Conservation (phyloP, 2,113 vertebrate genomes). For the Formicarius rufipectus region DNA sequence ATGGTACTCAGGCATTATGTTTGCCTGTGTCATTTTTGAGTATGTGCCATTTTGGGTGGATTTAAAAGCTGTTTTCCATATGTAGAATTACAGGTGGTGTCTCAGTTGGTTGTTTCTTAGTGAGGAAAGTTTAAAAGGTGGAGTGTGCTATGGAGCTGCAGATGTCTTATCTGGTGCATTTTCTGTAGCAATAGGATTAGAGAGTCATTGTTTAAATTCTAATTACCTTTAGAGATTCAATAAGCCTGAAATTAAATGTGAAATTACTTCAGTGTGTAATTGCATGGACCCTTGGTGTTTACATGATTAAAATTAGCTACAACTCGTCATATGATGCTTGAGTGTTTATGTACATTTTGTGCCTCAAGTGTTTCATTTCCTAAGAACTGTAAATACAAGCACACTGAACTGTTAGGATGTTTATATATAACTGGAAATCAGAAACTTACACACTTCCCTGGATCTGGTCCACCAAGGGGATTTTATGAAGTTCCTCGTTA, state of each 20-base stretch:
- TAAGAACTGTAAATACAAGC: not conserved
- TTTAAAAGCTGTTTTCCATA: not conserved
- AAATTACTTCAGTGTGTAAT: not conserved
- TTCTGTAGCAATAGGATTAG: not conserved
- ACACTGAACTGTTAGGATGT: not conserved
- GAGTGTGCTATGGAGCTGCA: not conserved
- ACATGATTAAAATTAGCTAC: slow-evolving; percentile 51
- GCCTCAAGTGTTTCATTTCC: slow-evolving; percentile 39
- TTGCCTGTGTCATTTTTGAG: not conserved
- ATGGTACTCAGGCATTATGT: not conserved
- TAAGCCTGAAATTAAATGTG: slow-evolving; percentile 32
- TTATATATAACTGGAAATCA: not conserved
- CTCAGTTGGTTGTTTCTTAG: not conserved
- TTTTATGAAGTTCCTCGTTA: not conserved
- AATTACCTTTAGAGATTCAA: slow-evolving; percentile 3
- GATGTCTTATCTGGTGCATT: not conserved
- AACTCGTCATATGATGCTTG: not conserved
- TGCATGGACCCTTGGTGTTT: slow-evolving; percentile 47
- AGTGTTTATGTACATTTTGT: slow-evolving; percentile 47
- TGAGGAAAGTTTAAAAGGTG: not conserved
- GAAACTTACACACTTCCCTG: not conserved
- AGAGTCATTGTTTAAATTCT: not conserved
- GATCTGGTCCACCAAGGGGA: not conserved
- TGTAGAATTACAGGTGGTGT: not conserved
- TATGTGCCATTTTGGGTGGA: not conserved